These are phyloP conservation scores for Yoshiicerus persimilis DNA, from an alignment of 1,140 invertebrate species.

Conservation along the genomic window DNA sequence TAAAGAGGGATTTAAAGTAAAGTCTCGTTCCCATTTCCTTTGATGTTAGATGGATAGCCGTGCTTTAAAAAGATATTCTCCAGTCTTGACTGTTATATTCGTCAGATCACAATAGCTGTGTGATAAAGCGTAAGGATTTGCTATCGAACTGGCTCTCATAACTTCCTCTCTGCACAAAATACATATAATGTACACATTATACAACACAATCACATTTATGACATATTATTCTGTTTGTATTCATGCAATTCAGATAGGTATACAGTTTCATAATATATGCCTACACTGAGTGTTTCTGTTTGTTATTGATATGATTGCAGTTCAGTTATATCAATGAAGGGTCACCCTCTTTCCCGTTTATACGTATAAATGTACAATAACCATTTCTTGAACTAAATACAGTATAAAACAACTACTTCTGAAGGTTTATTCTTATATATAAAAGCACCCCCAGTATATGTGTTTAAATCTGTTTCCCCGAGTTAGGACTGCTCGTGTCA, in stretches of 20 bases:
- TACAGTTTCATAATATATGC: neutral
- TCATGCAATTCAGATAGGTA: no score
- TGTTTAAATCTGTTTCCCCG: no score
- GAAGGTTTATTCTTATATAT: neutral
- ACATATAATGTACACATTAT: neutral
- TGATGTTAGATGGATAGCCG: constrained; percentile 8
- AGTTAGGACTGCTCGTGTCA: no score
- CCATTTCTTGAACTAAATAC: neutral
- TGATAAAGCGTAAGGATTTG: constrained; percentile 8
- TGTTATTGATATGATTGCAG: neutral
- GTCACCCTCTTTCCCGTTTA: neutral
- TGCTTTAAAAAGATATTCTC: constrained; percentile 2
- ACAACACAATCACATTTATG: neutral
- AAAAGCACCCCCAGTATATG: neutral
- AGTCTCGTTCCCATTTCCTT: neutral
- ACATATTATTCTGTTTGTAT: neutral
- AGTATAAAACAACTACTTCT: neutral
- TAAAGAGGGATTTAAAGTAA: constrained; percentile 2
- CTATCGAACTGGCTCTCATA: neutral
- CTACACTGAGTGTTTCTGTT: neutral
- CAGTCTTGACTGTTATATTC: neutral
- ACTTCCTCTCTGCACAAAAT: neutral
- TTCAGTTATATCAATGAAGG: neutral
- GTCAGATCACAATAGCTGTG: neutral
- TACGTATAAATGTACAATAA: no score